Evolutionary conservation across 2,113 vertebrate genomes (phyloP).

Genomic region (Heterochromis multidens): DNA sequence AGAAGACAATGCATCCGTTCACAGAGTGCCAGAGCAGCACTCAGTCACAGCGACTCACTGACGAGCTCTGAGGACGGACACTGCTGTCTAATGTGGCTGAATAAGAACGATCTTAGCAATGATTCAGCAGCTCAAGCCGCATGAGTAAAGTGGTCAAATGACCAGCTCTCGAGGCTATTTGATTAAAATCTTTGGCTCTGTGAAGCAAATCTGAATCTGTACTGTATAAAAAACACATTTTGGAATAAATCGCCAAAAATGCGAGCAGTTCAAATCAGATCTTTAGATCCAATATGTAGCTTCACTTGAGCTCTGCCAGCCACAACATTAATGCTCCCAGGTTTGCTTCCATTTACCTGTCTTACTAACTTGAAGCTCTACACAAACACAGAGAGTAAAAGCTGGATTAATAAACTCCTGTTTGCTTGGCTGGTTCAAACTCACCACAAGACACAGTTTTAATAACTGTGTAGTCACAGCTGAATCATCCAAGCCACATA

Average conservation of each 20-base stretch:
- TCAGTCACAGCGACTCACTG: slow-evolving; percentile 8
- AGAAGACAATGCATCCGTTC: slow-evolving; percentile 46
- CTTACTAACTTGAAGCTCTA: not conserved
- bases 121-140: not conserved
- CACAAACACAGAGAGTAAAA: not conserved
- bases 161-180: not conserved
- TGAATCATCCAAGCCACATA: not conserved
- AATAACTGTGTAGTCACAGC: not conserved
- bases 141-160: not conserved
- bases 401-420: not conserved
- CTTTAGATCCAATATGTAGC: not conserved
- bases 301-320: not conserved
- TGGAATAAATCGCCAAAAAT: not conserved
- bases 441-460: not conserved
- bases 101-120: not conserved
- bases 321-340: not conserved
- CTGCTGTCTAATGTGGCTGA: not conserved
- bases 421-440: not conserved
- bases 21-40: not conserved
- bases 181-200: not conserved
- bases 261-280: not conserved
- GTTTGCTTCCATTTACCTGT: not conserved
- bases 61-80: not conserved
- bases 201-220: not conserved
- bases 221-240: too few species aligned